These are phyloP conservation scores for Anguilla marmorata DNA, from an alignment of 2,797 vertebrate species.

Conservation along the genomic window DNA sequence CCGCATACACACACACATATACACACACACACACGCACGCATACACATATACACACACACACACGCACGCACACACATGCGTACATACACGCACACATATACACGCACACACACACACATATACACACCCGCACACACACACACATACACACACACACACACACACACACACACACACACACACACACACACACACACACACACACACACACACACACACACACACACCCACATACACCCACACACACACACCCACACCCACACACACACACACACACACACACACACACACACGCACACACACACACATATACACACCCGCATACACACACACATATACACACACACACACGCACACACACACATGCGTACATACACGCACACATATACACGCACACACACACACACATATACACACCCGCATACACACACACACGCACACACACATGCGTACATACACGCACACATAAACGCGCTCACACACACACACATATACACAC, in stretches of 20 bases:
- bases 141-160: no score
- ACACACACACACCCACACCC: no score
- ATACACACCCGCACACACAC: not conserved
- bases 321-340: not conserved
- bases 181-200: not conserved
- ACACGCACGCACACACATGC: not conserved
- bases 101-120: not conserved
- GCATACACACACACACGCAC: not conserved
- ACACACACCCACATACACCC: no score
- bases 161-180: not conserved
- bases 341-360: not conserved
- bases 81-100: not conserved
- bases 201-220: no score
- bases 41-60: not conserved
- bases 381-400: not conserved
- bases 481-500: not conserved
- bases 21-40: not conserved
- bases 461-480: not conserved
- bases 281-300: slow-evolving; percentile 27
- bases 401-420: not conserved
- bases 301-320: not conserved
- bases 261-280: slow-evolving; percentile 34
- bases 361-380: not conserved
- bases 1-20: not conserved
- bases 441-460: not conserved